A percentile compares a stretch with the other conserved stretches of the same genome.
Evolutionary conservation across 2,888 invertebrate genomes (phyloP).

Genomic region (Anodontia alba): DNA sequence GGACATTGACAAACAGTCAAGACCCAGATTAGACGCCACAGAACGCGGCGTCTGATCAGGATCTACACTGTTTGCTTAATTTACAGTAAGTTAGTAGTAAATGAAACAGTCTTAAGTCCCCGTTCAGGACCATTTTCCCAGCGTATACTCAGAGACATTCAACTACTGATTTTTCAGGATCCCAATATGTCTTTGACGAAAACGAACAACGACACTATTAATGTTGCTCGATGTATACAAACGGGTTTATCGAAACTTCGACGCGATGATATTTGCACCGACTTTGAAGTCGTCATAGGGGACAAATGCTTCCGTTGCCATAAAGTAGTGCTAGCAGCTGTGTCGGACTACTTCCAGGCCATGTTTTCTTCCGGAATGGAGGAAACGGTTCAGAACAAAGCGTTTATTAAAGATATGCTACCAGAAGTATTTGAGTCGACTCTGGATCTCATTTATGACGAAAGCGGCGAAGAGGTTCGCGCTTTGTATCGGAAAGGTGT

Average conservation of each 20-base stretch:
- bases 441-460: slow-evolving; percentile 34
- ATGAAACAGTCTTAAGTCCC: no score
- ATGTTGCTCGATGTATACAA: slow-evolving; percentile 6
- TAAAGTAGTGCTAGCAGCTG: slow-evolving; percentile 45
- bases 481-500: slow-evolving; percentile 12
- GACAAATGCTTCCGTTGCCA: slow-evolving; percentile 49
- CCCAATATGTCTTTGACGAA: no score
- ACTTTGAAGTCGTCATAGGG: slow-evolving; percentile 40
- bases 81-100: no score
- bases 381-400: slow-evolving; percentile 32
- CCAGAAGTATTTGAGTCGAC: slow-evolving; percentile 38
- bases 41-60: no score
- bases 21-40: no score
- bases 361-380: slow-evolving; percentile 55
- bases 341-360: slow-evolving; percentile 51
- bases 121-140: no score
- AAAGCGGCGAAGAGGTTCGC: background rate
- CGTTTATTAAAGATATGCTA: slow-evolving; percentile 37
- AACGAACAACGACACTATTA: background rate
- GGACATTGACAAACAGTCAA: no score
- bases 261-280: slow-evolving; percentile 36
- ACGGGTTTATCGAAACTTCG: slow-evolving; percentile 28
- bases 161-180: no score
- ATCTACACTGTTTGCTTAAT: no score
- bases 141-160: no score